A percentile compares a stretch with the other conserved stretches of the same genome.
Evolutionary conservation across 2,113 vertebrate genomes (phyloP).

Genomic region (Lamprologus tigripictilis): DNA sequence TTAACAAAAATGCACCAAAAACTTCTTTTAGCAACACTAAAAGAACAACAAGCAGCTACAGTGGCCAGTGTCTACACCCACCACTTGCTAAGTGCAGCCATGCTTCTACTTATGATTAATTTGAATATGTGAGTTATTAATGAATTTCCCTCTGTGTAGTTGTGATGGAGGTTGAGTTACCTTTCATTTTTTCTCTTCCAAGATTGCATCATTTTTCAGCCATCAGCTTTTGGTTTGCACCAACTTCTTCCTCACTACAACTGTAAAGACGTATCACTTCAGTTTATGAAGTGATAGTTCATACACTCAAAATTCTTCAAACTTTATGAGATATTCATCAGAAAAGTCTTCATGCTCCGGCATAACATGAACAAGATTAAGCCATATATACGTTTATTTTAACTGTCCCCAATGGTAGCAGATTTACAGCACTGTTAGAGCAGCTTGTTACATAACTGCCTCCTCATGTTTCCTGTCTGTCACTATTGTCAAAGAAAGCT

Average conservation of each 20-base stretch:
- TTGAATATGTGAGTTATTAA: background rate
- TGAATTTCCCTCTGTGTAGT: background rate
- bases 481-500: background rate
- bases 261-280: background rate
- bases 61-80: background rate
- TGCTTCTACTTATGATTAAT: background rate
- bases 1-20: background rate
- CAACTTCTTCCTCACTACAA: background rate
- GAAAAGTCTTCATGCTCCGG: background rate
- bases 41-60: background rate
- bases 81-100: background rate
- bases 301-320: fast-evolving
- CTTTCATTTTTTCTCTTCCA: background rate
- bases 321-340: background rate
- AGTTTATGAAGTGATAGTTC: background rate
- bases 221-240: background rate
- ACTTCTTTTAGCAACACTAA: background rate
- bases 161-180: background rate
- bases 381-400: fast-evolving
- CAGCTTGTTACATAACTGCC: background rate
- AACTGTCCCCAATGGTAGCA: background rate
- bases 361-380: background rate
- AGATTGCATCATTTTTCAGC: background rate
- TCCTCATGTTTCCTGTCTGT: background rate
- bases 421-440: background rate